Percentiles rank a stretch among this genome's conserved stretches.
Conservation (phyloP, 2,797 vertebrate genomes). For the Parauchenoglanis ngamensis region DNA sequence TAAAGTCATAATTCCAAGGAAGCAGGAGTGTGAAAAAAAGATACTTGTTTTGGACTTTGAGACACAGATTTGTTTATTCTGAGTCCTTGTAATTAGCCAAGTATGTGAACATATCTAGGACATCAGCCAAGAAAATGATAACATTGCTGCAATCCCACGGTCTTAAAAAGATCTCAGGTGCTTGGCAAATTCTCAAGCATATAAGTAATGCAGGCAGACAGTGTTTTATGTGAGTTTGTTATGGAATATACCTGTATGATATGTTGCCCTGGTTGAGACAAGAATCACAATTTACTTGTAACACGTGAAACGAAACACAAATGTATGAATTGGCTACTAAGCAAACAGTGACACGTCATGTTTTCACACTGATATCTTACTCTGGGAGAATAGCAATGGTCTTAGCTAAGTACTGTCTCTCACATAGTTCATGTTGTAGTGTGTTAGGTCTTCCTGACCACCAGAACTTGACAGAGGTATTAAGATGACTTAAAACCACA, state of each 20-base stretch:
- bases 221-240: neutral
- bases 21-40: neutral
- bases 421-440: neutral
- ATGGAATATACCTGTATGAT: neutral
- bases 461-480: neutral
- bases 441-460: neutral
- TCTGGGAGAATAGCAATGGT: neutral
- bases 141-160: neutral
- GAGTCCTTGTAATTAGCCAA: constrained; percentile 3
- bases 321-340: neutral
- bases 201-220: neutral
- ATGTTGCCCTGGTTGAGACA: neutral
- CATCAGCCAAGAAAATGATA: constrained; percentile 20
- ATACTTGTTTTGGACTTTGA: constrained; percentile 5
- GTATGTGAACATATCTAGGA: constrained; percentile 7
- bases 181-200: neutral
- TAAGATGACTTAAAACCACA: neutral
- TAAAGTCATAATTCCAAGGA: neutral
- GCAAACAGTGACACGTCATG: neutral
- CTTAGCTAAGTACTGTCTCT: neutral
- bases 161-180: constrained; percentile 11
- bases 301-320: neutral
- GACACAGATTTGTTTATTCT: constrained; percentile 4
- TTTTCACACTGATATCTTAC: neutral
- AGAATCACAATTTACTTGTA: neutral